Conservation (phyloP, 2,113 vertebrate genomes). For the Piliocolobus tephrosceles region DNA sequence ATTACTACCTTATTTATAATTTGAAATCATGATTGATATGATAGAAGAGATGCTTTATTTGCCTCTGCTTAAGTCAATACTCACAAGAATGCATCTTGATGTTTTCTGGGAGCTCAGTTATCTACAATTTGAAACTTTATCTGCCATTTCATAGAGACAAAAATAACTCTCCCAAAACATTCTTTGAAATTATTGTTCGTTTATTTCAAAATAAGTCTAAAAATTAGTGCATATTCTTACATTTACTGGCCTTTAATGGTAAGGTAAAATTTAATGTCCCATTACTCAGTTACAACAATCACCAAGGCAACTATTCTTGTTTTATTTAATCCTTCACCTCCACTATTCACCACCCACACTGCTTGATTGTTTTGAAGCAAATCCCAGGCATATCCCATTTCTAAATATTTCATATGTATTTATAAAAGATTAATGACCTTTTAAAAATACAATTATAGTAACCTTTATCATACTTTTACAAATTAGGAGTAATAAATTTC, state of each 20-base stretch:
- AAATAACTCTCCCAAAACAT: neutral
- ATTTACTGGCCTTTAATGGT: neutral
- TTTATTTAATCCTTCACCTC: neutral
- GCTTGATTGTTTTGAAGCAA: slow-evolving; percentile 25
- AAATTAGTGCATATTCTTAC: neutral
- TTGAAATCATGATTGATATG: neutral
- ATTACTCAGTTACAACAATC: neutral
- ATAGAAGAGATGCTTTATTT: neutral
- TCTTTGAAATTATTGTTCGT: slow-evolving; percentile 29
- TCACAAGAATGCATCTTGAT: neutral
- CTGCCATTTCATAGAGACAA: neutral
- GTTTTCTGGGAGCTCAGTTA: slow-evolving; percentile 24
- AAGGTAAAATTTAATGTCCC: neutral
- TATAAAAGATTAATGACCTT: neutral
- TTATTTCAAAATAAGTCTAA: slow-evolving; percentile 25
- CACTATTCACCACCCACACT: neutral
- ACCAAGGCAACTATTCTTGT: neutral
- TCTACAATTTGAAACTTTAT: neutral
- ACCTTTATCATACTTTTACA: neutral
- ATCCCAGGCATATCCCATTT: neutral
- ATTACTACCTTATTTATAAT: neutral
- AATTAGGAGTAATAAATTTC: neutral
- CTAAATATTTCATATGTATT: neutral
- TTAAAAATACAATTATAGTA: neutral
- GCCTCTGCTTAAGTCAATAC: neutral